phyloP scores from a whole-genome alignment of 2,797 vertebrate species.

The Coregonus suidteri region DNA sequence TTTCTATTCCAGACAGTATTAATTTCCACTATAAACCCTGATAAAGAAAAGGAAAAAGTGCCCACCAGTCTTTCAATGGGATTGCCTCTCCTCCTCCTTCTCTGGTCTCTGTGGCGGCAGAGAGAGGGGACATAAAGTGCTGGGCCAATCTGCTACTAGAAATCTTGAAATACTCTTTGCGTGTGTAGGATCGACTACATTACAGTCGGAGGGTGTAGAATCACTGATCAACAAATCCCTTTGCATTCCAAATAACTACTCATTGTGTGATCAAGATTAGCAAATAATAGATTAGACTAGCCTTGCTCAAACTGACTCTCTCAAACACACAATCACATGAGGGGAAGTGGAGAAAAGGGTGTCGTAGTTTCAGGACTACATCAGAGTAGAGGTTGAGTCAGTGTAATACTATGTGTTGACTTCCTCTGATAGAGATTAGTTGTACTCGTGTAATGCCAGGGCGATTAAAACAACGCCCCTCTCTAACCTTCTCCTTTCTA shows the following conservation, averaged over 20 bases:
- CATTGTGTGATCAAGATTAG: too few species aligned
- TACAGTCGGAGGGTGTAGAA: too few species aligned
- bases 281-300: too few species aligned
- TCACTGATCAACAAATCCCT: too few species aligned
- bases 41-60: not conserved
- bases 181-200: too few species aligned
- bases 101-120: too few species aligned
- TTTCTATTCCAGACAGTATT: not conserved
- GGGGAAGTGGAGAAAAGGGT: not conserved
- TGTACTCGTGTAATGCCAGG: constrained; percentile 14
- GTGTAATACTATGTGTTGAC: constrained; percentile 10
- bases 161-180: too few species aligned
- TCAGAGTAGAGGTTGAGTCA: not conserved
- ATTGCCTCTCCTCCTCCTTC: not conserved
- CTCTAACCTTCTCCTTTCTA: constrained; percentile 17
- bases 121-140: too few species aligned
- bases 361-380: not conserved
- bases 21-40: not conserved
- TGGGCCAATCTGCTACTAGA: too few species aligned
- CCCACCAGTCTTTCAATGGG: not conserved
- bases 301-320: not conserved
- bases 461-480: not conserved
- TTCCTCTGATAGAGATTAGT: constrained; percentile 38
- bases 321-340: not conserved
- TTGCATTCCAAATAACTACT: too few species aligned